A percentile compares a stretch with the other conserved stretches of the same genome.
Conservation (phyloP, 2,888 invertebrate species). For the Metopia argyrocephala region DNA sequence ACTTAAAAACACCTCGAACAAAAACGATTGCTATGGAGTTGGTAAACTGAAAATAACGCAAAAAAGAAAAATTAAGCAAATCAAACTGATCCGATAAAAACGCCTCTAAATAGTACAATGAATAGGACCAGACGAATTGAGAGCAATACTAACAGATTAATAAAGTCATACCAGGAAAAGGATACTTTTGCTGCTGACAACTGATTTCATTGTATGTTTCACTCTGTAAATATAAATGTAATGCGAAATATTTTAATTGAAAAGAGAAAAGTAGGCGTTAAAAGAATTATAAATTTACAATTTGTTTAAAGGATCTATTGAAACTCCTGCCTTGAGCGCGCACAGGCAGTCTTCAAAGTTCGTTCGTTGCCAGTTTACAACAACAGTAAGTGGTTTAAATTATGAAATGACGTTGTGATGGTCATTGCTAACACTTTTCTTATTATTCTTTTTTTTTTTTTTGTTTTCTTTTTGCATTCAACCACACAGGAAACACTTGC, state of each 20-base stretch:
- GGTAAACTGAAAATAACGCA: conserved; percentile 50
- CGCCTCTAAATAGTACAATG: conserved; percentile 37
- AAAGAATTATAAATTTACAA: conserved; percentile 73
- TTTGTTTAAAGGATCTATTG: conserved; percentile 67
- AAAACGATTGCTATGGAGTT: conserved; percentile 64
- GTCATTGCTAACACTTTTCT: conserved; percentile 20
- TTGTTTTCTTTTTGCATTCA: not conserved
- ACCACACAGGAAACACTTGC: conserved; percentile 59
- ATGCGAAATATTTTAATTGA: conserved; percentile 33
- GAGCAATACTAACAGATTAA: conserved; percentile 40
- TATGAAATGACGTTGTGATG: conserved; percentile 2
- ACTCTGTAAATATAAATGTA: conserved; percentile 14
- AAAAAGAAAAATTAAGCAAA: conserved; percentile 42
- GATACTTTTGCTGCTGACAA: not conserved
- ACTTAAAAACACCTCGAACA: conserved; percentile 68
- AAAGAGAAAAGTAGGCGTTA: conserved; percentile 68
- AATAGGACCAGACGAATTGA: not conserved
- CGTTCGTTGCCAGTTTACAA: conserved; percentile 57
- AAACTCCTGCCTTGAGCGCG: not conserved
- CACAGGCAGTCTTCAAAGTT: not conserved
- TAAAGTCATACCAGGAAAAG: conserved; percentile 50
- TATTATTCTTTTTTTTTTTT: conserved; percentile 21
- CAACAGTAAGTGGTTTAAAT: conserved; percentile 67
- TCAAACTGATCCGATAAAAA: conserved; percentile 62
- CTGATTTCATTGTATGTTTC: no score